phyloP scores from a whole-genome alignment of 1,140 invertebrate species.

The Drosophila athabasca region DNA sequence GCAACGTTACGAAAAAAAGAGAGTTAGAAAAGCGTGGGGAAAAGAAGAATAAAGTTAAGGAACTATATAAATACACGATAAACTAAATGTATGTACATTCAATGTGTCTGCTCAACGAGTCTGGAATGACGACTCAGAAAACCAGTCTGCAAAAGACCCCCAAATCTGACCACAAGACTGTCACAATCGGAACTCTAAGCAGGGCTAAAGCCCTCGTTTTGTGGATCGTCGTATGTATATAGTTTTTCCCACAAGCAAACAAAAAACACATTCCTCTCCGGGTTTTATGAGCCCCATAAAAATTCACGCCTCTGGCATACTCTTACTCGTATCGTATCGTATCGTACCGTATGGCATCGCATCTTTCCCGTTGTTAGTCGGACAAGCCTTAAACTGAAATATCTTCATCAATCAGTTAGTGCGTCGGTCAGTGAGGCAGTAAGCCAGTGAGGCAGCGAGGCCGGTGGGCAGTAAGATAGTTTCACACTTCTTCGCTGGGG shows the following conservation, averaged over 20 bases:
- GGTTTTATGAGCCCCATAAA: constrained; percentile 44
- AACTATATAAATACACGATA: no score
- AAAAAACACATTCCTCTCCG: constrained; percentile 5
- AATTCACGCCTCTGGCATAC: constrained; percentile 26
- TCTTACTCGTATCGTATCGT: no score
- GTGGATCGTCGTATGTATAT: background rate
- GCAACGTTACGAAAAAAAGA: no score
- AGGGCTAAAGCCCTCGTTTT: background rate
- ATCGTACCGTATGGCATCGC: no score
- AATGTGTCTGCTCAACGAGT: background rate
- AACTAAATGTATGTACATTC: no score
- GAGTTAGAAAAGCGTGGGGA: no score
- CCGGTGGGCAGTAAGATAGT: background rate
- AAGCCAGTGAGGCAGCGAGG: constrained; percentile 12
- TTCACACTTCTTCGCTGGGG: constrained; percentile 34
- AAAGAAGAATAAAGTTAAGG: no score
- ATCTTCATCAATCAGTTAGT: constrained; percentile 60
- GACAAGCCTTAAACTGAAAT: constrained; percentile 21
- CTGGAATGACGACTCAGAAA: no score
- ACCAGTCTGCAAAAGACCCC: background rate
- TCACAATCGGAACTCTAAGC: constrained; percentile 26
- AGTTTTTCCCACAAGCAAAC: constrained; percentile 34
- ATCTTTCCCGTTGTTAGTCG: background rate
- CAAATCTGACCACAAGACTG: constrained; percentile 20
- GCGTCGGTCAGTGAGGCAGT: constrained; percentile 19